Conservation (phyloP, 2,113 vertebrate species). For the Capricornis sumatraensis region DNA sequence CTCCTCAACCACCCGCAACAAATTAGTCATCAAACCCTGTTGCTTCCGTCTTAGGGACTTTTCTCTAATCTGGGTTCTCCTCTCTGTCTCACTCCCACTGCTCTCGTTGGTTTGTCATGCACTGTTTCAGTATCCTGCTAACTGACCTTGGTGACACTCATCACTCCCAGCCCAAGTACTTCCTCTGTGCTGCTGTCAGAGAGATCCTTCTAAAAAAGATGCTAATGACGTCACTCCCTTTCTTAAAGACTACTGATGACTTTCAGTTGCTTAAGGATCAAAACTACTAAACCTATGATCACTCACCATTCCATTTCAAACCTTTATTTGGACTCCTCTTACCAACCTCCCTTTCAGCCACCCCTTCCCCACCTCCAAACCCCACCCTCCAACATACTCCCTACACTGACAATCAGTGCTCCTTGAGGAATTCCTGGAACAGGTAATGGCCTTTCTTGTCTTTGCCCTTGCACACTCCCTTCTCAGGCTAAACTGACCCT, state of each 20-base stretch:
- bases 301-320: not conserved
- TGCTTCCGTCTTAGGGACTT: not conserved
- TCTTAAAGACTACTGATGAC: not conserved
- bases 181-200: not conserved
- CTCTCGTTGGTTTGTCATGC: not conserved
- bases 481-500: not conserved
- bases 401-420: not conserved
- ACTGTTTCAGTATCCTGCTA: not conserved
- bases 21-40: not conserved
- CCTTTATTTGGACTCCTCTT: not conserved
- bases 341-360: not conserved
- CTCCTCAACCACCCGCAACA: not conserved
- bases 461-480: not conserved
- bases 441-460: not conserved
- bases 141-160: not conserved
- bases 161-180: not conserved
- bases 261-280: conserved; percentile 4
- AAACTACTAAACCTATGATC: not conserved
- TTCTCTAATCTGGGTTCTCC: not conserved
- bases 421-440: not conserved
- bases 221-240: not conserved
- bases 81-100: not conserved
- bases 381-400: not conserved
- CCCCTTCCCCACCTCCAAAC: not conserved
- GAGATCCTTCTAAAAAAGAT: not conserved